Conservation (phyloP, 2,113 vertebrate species). For the Columba janthina region DNA sequence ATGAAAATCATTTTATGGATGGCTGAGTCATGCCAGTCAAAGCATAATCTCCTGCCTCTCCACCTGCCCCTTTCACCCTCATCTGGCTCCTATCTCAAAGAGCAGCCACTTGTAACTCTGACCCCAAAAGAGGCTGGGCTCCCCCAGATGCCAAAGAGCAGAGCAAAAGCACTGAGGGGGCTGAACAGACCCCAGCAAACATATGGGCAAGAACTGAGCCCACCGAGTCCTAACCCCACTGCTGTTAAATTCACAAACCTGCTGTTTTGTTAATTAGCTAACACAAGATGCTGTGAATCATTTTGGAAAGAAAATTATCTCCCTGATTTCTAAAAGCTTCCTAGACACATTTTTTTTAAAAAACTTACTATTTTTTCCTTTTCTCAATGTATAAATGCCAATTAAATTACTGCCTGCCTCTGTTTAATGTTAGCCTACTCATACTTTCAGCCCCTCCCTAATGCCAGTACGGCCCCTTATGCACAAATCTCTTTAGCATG, state of each 20-base stretch:
- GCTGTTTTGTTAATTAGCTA: constrained; percentile 75
- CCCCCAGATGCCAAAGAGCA: neutral
- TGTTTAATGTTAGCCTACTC: constrained; percentile 30
- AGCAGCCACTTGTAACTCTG: constrained; percentile 32
- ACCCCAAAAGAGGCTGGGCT: neutral
- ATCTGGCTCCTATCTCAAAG: neutral
- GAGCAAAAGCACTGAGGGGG: neutral
- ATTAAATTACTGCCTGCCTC: constrained; percentile 29
- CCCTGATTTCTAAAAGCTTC: constrained; percentile 26
- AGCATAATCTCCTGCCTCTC: constrained; percentile 41
- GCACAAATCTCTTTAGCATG: constrained; percentile 12
- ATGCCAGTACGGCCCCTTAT: neutral
- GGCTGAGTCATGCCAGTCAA: constrained; percentile 62
- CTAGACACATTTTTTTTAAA: neutral
- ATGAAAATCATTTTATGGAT: constrained; percentile 64
- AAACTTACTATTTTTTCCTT: constrained; percentile 14
- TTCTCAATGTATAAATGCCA: neutral
- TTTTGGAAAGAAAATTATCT: constrained; percentile 67
- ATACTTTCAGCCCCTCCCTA: neutral
- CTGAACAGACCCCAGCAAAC: neutral
- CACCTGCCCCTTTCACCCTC: constrained; percentile 52
- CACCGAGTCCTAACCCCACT: neutral
- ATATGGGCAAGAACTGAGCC: neutral
- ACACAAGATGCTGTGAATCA: constrained; percentile 46
- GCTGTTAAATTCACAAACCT: constrained; percentile 62